Evolutionary conservation across 2,797 vertebrate genomes (phyloP).

Genomic region (Agapornis canus): DNA sequence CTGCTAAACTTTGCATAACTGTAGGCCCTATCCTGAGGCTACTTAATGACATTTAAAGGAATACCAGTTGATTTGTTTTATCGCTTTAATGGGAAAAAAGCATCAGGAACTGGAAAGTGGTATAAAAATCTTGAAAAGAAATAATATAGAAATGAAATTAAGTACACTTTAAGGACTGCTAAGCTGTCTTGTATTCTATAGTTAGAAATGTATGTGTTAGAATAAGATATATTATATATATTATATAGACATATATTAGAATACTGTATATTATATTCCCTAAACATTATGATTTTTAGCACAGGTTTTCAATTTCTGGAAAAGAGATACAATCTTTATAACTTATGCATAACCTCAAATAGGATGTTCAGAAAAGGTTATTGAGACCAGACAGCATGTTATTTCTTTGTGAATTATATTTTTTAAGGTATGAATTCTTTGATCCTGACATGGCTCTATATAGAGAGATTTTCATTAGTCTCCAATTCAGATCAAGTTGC

Average conservation of each 20-base stretch:
- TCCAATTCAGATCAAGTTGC: neutral
- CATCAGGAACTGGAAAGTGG: neutral
- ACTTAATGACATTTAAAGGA: neutral
- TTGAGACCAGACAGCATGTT: neutral
- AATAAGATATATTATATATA: no score
- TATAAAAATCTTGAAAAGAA: neutral
- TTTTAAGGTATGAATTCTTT: neutral
- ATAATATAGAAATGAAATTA: neutral
- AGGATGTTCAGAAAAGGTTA: neutral
- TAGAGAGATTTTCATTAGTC: neutral
- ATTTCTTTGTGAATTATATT: neutral
- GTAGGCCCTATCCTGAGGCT: neutral
- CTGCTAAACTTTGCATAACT: neutral
- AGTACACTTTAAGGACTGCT: neutral
- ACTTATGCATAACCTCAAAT: neutral
- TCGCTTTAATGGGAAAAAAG: neutral
- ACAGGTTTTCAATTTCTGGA: neutral
- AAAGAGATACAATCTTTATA: neutral
- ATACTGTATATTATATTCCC: neutral
- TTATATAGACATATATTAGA: no score
- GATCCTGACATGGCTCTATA: neutral
- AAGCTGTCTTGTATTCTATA: neutral
- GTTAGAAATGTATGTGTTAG: no score
- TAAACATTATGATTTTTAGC: neutral
- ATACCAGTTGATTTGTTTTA: neutral